Evolutionary conservation across 92 coral and sea anemone genomes (phyloP), one percentile per base, ranked within the genome.

Genomic region (Siderastrea radians): DNA sequence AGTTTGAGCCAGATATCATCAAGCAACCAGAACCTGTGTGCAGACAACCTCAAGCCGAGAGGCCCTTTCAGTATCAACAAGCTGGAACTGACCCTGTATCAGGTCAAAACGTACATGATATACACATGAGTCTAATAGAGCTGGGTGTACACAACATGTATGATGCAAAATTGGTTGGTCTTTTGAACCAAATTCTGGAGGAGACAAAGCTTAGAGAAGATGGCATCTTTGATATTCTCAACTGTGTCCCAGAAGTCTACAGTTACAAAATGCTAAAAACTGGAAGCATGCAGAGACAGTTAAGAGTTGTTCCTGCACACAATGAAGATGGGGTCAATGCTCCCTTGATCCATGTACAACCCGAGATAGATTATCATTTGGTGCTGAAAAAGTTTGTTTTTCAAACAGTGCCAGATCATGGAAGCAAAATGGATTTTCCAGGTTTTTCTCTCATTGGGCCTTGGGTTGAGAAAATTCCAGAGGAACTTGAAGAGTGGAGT

Each of bases 401-500:
- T 47, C 76, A 81, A 50, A 44, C 11, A 16, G 77, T 81, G 16
- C 48, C 50, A 68, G 85, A 81, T 68, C 59, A 68, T 3, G 77
- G 85, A 7, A 81, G 77, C 44, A 55, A 66, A 78, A 49, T 81
- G 85, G 48, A 52, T 81, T 81, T 66, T 66, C 85, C 77, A 81
- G 85, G 85, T 66, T 81, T 81, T 65, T 66, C 85, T 3, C 61
- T 81, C 61, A 81, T 81, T 81, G 85, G 85, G 49, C 85, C 85
- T n/a, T 81, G 85, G 85, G 17, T 11, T 16, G 85, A 81, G 1
- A n/a, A 26, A 66, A 67, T 81, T 46, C 85, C 85, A 50, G 44
- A 9, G n/a, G 81, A 58, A 58, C 81, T 77, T 59, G 81, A 77
- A 44, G 81, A 77, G 68, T 77, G 81, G 81, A 77, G 68, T 60